Evolutionary conservation across 2,888 invertebrate genomes (phyloP).

Genomic region (Cyclophora punctaria): DNA sequence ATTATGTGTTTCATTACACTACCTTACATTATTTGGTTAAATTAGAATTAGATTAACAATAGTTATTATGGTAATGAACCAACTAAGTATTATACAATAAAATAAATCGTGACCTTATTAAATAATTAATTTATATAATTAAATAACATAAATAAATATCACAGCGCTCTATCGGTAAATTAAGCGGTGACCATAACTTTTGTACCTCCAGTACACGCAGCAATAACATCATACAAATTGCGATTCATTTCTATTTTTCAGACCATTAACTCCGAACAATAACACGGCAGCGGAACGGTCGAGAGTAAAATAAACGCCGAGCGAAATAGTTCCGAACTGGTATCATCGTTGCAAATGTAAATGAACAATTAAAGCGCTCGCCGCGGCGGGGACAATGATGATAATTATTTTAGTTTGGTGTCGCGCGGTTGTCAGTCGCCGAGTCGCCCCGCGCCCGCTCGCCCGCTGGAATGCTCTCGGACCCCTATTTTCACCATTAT

Average conservation of each 20-base stretch:
- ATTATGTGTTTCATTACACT: too few species aligned
- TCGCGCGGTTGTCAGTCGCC: conserved; percentile 61
- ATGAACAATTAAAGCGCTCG: conserved; percentile 74
- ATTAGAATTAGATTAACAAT: too few species aligned
- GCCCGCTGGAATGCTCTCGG: conserved; percentile 67
- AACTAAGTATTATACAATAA: too few species aligned
- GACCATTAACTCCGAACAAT: conserved; percentile 70
- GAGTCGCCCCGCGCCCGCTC: conserved; percentile 30
- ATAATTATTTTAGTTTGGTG: conserved; percentile 75
- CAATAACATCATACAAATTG: conserved; percentile 58
- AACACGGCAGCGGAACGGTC: conserved; percentile 57
- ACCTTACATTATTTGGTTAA: too few species aligned
- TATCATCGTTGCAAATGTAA: conserved; percentile 74
- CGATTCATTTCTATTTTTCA: conserved; percentile 71
- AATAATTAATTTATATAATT: not conserved
- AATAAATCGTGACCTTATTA: not conserved
- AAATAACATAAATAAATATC: too few species aligned
- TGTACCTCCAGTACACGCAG: conserved; percentile 24
- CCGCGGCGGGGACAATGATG: conserved; percentile 71
- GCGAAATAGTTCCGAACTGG: conserved; percentile 71
- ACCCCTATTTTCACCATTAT: conserved; percentile 63
- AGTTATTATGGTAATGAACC: too few species aligned
- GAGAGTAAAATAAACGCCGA: conserved; percentile 65
- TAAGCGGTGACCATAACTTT: conserved; percentile 34
- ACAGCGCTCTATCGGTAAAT: conserved; percentile 17